Evolutionary conservation across 2,888 invertebrate genomes (phyloP).

Genomic region (Imbricaverruca yamaguchii): DNA sequence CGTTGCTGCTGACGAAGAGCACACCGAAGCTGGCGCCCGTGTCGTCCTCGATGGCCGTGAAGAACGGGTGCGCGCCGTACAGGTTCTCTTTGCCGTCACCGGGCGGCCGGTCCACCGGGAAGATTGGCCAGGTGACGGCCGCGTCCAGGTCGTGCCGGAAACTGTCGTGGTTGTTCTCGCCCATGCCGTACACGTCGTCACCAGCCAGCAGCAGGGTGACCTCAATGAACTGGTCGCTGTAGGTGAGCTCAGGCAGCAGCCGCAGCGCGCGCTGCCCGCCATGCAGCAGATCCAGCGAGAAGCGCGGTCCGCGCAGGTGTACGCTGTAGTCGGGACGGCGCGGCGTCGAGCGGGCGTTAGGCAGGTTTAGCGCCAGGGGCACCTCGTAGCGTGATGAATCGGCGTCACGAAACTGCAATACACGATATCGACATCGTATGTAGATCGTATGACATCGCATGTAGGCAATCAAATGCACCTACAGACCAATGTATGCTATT

Average conservation of each 20-base stretch:
- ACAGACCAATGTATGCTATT: no score
- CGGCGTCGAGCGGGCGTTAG: constrained; percentile 37
- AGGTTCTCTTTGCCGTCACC: constrained; percentile 26
- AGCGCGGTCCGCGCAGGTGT: neutral
- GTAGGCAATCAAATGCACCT: no score
- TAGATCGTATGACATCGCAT: no score
- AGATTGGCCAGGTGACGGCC: constrained; percentile 33
- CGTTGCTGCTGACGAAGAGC: constrained; percentile 32
- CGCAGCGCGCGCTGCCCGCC: constrained; percentile 26
- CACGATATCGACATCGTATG: neutral
- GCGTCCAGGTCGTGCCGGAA: constrained; percentile 41
- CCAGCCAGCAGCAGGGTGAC: constrained; percentile 41
- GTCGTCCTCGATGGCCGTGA: constrained; percentile 32
- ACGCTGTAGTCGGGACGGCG: constrained; percentile 1
- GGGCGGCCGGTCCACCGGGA: constrained; percentile 26
- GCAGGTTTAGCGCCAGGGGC: constrained; percentile 35
- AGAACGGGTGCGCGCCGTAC: constrained; percentile 34
- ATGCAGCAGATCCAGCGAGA: neutral
- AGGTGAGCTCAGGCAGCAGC: constrained; percentile 36
- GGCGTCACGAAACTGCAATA: constrained; percentile 29
- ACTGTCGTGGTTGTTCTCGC: constrained; percentile 42
- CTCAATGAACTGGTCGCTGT: constrained; percentile 45
- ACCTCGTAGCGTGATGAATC: constrained; percentile 30
- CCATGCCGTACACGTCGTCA: constrained; percentile 43
- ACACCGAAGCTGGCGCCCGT: constrained; percentile 31